Percentiles rank a stretch among this genome's conserved stretches.
Conservation (phyloP, 2,113 vertebrate species). For the Terrapene triunguis region DNA sequence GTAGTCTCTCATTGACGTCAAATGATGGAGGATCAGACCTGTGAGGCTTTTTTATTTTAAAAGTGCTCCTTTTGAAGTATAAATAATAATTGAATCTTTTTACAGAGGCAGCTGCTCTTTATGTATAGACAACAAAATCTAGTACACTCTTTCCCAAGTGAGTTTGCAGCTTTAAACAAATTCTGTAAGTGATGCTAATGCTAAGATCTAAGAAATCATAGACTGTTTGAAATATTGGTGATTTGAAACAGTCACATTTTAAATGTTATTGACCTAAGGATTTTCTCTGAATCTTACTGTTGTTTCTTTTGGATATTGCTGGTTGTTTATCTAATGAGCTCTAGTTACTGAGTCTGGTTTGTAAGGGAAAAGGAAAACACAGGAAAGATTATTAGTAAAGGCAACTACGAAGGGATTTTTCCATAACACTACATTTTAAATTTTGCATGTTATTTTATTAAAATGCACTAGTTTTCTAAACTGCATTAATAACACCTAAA, state of each 20-base stretch:
- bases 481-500: neutral
- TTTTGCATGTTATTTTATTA: neutral
- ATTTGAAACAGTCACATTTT: constrained; percentile 62
- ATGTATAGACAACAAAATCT: constrained; percentile 7
- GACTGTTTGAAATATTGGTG: constrained; percentile 60
- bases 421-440: neutral
- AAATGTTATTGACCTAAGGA: constrained; percentile 74
- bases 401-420: constrained; percentile 48
- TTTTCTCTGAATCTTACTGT: constrained; percentile 73
- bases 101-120: neutral
- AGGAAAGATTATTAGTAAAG: constrained; percentile 53
- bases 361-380: constrained; percentile 67
- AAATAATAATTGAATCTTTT: constrained; percentile 32
- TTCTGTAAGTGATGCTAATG: neutral
- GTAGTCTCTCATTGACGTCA: neutral
- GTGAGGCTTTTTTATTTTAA: neutral
- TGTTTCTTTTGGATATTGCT: constrained; percentile 78
- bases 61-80: neutral
- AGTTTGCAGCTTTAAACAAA: neutral
- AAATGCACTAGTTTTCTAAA: constrained; percentile 32
- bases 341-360: constrained; percentile 63
- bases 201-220: constrained; percentile 31
- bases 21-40: accelerated
- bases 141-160: neutral
- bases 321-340: constrained; percentile 73